Base-by-base conservation (phyloP, 2,888 invertebrate genomes). In the Drosophila longiperda region DNA sequence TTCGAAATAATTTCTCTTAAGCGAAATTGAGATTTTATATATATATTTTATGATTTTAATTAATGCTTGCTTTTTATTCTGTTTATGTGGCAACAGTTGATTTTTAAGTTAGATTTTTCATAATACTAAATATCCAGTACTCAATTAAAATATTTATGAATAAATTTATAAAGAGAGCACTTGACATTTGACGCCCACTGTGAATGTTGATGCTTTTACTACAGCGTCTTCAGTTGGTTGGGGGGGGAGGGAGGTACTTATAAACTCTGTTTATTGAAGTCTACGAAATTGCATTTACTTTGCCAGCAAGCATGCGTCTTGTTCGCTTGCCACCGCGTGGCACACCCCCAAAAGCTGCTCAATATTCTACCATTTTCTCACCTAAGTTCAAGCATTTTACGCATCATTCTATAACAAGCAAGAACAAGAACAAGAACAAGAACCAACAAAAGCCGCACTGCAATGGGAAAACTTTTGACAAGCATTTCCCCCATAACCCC, bases 281-380 rank as follows among this genome's bases (percentile, higher is more conserved):
- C 78, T 89, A 48, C 86, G 70, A 85, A 89, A 89, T 86, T 89
- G 88, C 87, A 87, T 86, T 86, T 89, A 80, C 89, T 87, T 82
- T 75, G 58, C 60, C 40, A 23, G 45, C 73, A 59, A 58, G 73
- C 52, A 58, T 50, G 32, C 62, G 40, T 36, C 59, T 32, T 60
- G 55, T n/a, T 11, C 3, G 11, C 15, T 57, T 26, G 11, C 45
- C 34, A n/a, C 26, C 6, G 8, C n/a, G 11, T n/a, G 23, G 7
- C 32, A 11, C 32, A 15, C 60, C 62, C 40, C 6, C 20, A 40
- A 40, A 53, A 60, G 61, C 58, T 32, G 60, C 72, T 65, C 74
- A 68, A 69, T 73, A 60, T 48, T 64, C 66, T 61, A 58, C 62
- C 79, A 82, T 76, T 82, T 84, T 89, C 82, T 71, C 87, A 79